These are phyloP conservation scores for Trichogramma dendrolimi DNA, from an alignment of 2,888 invertebrate genomes.

Conservation along the genomic window DNA sequence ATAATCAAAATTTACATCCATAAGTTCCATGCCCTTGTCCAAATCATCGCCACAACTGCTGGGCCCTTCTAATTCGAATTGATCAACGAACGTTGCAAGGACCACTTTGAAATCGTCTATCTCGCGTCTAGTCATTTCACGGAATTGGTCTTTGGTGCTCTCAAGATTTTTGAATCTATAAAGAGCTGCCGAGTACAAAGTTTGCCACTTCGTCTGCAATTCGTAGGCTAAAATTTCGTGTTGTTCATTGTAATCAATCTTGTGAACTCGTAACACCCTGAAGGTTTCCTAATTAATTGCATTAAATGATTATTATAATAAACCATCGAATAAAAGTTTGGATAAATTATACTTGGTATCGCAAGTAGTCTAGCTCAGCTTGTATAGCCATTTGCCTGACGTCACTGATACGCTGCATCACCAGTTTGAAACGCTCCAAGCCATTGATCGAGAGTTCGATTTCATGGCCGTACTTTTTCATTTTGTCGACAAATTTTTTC, in stretches of 20 bases:
- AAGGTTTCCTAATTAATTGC: constrained; percentile 65
- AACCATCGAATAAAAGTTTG: background rate
- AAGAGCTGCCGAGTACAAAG: constrained; percentile 64
- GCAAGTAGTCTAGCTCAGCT: constrained; percentile 71
- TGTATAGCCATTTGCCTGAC: constrained; percentile 73
- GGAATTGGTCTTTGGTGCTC: constrained; percentile 82
- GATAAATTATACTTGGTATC: constrained; percentile 45
- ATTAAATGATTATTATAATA: background rate
- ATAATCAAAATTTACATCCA: constrained; percentile 57
- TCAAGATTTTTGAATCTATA: constrained; percentile 68
- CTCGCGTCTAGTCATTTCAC: constrained; percentile 72
- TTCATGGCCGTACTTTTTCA: constrained; percentile 64
- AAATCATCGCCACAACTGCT: constrained; percentile 74
- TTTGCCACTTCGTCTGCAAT: constrained; percentile 67
- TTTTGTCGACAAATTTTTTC: constrained; percentile 63
- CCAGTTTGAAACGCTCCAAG: constrained; percentile 75
- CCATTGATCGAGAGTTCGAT: constrained; percentile 75
- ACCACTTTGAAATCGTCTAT: constrained; percentile 63
- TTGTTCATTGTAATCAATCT: constrained; percentile 60
- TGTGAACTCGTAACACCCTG: constrained; percentile 68
- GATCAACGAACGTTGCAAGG: constrained; percentile 65
- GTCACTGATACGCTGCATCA: constrained; percentile 76
- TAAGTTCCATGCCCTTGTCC: constrained; percentile 66
- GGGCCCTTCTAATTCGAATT: constrained; percentile 75
- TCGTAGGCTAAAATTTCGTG: constrained; percentile 59